Conservation (phyloP, 2,888 invertebrate species). For the Conus canariensis region DNA sequence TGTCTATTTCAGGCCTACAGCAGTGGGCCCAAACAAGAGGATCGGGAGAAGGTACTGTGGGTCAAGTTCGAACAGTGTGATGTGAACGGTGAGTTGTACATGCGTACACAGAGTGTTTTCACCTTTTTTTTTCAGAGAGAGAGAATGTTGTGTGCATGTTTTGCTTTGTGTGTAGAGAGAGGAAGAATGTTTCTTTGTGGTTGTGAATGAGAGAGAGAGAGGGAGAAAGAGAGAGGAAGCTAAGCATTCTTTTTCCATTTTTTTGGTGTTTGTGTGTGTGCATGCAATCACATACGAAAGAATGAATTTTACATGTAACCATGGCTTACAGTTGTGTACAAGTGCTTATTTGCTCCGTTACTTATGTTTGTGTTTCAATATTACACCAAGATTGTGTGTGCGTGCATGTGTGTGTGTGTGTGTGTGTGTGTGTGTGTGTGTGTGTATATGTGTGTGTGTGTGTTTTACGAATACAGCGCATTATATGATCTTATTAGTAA, state of each 20-base stretch:
- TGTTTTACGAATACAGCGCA: neutral
- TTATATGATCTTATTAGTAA: too few species aligned
- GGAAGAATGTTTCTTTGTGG: neutral
- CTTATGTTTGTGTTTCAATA: too few species aligned
- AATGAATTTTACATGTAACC: too few species aligned
- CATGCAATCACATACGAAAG: too few species aligned
- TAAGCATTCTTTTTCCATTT: too few species aligned
- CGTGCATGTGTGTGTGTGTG: conserved; percentile 21
- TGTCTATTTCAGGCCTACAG: conserved; percentile 79
- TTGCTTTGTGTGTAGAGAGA: neutral
- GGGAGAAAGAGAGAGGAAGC: neutral
- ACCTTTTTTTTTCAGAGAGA: too few species aligned
- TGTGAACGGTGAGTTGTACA: conserved; percentile 79
- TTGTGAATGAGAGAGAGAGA: neutral
- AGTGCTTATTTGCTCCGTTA: too few species aligned
- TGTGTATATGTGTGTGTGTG: conserved; percentile 25
- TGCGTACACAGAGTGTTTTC: neutral
- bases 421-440: conserved; percentile 26
- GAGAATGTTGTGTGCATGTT: neutral
- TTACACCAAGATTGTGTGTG: neutral
- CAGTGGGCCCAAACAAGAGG: conserved; percentile 80
- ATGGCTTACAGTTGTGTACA: too few species aligned
- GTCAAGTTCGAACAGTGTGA: conserved; percentile 93
- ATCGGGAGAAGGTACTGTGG: conserved; percentile 86
- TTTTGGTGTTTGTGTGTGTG: too few species aligned